Conservation (phyloP, 2,888 invertebrate species). For the Microplitis deprimator region DNA sequence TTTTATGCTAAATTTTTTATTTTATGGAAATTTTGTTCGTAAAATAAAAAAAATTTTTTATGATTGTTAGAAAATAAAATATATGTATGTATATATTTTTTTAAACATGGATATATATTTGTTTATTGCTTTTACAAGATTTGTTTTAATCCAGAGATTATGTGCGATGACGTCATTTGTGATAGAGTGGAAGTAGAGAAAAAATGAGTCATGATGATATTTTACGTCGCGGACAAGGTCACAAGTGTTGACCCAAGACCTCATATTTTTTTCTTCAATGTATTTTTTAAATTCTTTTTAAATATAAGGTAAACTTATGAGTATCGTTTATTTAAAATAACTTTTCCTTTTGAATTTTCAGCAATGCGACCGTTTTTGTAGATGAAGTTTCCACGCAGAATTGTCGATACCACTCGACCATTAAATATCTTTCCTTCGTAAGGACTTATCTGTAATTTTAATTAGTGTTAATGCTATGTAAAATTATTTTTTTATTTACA, state of each 20-base stretch:
- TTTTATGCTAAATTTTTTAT: slow-evolving; percentile 31
- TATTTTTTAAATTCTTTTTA: neutral
- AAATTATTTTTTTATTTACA: slow-evolving; percentile 7
- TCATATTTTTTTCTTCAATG: slow-evolving; percentile 1
- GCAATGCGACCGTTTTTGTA: slow-evolving; percentile 72
- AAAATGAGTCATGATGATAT: slow-evolving; percentile 26
- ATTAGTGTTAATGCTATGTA: slow-evolving; percentile 20
- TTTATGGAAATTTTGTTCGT: neutral
- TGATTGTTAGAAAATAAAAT: no score
- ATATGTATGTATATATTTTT: slow-evolving; percentile 32
- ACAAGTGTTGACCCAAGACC: slow-evolving; percentile 21
- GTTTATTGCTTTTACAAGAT: neutral
- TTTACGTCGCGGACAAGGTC: slow-evolving; percentile 23
- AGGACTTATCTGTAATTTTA: slow-evolving; percentile 75
- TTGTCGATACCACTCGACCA: slow-evolving; percentile 78
- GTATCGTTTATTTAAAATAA: slow-evolving; percentile 9
- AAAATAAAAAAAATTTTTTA: no score
- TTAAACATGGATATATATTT: neutral
- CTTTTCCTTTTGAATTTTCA: slow-evolving; percentile 71
- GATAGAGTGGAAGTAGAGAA: slow-evolving; percentile 2
- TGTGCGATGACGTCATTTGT: neutral
- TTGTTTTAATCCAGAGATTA: neutral
- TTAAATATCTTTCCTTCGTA: slow-evolving; percentile 76
- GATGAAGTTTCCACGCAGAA: slow-evolving; percentile 78
- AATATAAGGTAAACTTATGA: neutral